Evolutionary conservation across 2,113 vertebrate species (phyloP).

Genomic region (Zosterops borbonicus): DNA sequence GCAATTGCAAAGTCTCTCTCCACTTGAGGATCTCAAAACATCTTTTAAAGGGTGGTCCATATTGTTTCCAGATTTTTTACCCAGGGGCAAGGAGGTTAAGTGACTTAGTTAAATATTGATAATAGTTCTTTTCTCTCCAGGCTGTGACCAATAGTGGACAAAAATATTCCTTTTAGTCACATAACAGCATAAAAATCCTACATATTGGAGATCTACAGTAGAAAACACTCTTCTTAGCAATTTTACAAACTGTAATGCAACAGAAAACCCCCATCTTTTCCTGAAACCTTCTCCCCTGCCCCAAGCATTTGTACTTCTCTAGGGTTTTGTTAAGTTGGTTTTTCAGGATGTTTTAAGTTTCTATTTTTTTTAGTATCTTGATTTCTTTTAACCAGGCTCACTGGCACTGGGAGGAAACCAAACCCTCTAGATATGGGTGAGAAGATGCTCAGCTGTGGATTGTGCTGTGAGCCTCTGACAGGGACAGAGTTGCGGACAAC

Average conservation of each 20-base stretch:
- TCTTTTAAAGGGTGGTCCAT: not conserved
- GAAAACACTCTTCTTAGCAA: not conserved
- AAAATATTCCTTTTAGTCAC: not conserved
- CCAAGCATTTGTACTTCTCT: not conserved
- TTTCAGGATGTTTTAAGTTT: not conserved
- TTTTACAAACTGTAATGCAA: not conserved
- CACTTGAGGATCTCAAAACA: not conserved
- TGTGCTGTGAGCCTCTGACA: slow-evolving; percentile 1
- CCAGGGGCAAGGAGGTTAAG: not conserved
- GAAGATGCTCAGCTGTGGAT: slow-evolving; percentile 53
- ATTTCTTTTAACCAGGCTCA: not conserved
- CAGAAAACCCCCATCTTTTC: not conserved
- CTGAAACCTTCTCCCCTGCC: not conserved
- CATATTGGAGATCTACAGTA: not conserved
- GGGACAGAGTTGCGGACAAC: not conserved
- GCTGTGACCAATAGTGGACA: not conserved
- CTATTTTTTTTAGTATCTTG: not conserved
- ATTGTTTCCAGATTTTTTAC: not conserved
- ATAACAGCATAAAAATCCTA: not conserved
- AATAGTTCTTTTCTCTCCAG: not conserved
- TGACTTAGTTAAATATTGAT: not conserved
- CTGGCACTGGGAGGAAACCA: not conserved
- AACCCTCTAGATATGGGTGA: not conserved
- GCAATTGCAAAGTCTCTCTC: not conserved
- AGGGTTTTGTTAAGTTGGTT: not conserved